Conservation (phyloP, 2,797 vertebrate genomes). For the Enteromius radiatus region DNA sequence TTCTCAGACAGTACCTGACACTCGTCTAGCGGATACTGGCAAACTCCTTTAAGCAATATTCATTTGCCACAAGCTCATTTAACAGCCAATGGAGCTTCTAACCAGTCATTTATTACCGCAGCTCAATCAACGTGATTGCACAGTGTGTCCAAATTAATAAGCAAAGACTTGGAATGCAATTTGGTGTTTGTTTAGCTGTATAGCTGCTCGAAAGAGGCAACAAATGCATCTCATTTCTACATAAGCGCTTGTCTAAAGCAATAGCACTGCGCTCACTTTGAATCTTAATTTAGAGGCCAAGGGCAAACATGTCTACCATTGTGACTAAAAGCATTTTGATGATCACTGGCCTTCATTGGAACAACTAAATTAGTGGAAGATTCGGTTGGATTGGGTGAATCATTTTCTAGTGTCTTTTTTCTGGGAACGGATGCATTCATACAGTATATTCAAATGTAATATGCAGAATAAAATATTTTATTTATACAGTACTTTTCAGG, state of each 20-base stretch:
- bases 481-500: background rate
- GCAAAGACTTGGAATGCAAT: constrained; percentile 48
- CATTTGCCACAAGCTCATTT: constrained; percentile 65
- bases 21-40: constrained; percentile 23
- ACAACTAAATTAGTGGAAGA: background rate
- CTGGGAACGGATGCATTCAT: background rate
- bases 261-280: background rate
- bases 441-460: background rate
- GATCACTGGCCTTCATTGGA: background rate
- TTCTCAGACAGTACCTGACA: background rate
- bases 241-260: constrained; percentile 3
- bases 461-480: background rate
- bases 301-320: constrained; percentile 2
- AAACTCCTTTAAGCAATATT: constrained; percentile 58
- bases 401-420: background rate
- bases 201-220: constrained; percentile 32
- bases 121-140: constrained; percentile 60
- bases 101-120: constrained; percentile 64
- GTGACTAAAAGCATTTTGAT: constrained; percentile 12
- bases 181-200: constrained; percentile 34
- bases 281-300: background rate
- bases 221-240: constrained; percentile 22
- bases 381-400: background rate
- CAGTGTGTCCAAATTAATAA: constrained; percentile 46
- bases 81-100: constrained; percentile 66